phyloP scores from a whole-genome alignment of 2,113 vertebrate genomes.

The Lipophrys pholis region DNA sequence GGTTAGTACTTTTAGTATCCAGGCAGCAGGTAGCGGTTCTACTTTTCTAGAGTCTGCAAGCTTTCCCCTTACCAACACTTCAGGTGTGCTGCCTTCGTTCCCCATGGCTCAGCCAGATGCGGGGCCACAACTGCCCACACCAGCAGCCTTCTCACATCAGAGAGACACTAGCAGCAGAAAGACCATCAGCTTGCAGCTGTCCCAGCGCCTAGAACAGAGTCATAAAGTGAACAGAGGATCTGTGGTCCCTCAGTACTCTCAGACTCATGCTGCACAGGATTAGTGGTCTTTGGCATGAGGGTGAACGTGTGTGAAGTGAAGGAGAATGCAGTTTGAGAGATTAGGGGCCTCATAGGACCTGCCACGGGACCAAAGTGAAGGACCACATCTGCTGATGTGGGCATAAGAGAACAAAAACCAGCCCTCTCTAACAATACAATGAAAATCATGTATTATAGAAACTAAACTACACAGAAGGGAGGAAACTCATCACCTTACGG shows the following conservation, averaged over 20 bases:
- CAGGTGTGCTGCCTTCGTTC: constrained; percentile 82
- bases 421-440: neutral
- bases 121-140: constrained; percentile 56
- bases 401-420: constrained; percentile 16
- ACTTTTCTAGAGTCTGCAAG: constrained; percentile 18
- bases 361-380: constrained; percentile 63
- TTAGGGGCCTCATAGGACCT: constrained; percentile 53
- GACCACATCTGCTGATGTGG: constrained; percentile 16
- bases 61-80: constrained; percentile 78
- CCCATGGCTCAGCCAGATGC: constrained; percentile 78
- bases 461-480: neutral
- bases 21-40: constrained; percentile 32
- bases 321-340: constrained; percentile 50
- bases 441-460: neutral
- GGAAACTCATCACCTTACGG: neutral
- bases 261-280: constrained; percentile 53
- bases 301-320: constrained; percentile 33
- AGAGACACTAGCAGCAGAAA: constrained; percentile 61
- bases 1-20: constrained; percentile 54
- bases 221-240: constrained; percentile 8
- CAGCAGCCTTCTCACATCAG: constrained; percentile 62
- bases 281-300: constrained; percentile 61
- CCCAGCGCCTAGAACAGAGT: constrained; percentile 14
- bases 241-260: constrained; percentile 24
- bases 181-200: constrained; percentile 39